Conservation (phyloP, 1,140 invertebrate species). For the Drosophila bocqueti region DNA sequence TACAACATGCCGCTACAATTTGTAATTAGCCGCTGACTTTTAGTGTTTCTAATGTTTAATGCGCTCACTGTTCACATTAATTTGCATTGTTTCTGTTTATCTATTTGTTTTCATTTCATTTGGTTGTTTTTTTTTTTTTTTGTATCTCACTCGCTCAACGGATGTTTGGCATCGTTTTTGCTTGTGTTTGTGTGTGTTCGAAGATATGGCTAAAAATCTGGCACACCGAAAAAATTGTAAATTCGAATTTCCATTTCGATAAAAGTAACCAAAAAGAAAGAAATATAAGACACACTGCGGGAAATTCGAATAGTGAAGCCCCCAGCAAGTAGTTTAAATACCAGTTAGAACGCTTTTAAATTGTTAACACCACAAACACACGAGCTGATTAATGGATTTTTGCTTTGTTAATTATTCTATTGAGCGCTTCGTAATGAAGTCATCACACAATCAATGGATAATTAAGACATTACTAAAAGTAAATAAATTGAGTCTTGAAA, state of each 20-base stretch:
- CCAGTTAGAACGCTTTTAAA: constrained; percentile 17
- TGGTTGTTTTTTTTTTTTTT: constrained; percentile 21
- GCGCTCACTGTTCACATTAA: constrained; percentile 67
- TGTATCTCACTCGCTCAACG: constrained; percentile 43
- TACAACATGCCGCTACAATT: constrained; percentile 67
- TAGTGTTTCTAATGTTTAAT: constrained; percentile 61
- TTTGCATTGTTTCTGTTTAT: constrained; percentile 72
- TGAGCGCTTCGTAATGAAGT: constrained; percentile 43
- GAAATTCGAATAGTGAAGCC: constrained; percentile 1
- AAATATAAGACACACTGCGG: constrained; percentile 9
- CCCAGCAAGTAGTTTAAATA: background rate
- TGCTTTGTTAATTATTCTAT: constrained; percentile 31
- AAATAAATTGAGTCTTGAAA: constrained; percentile 8
- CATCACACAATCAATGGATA: constrained; percentile 33
- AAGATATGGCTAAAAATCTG: constrained; percentile 44
- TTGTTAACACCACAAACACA: constrained; percentile 5
- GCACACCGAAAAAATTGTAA: constrained; percentile 55
- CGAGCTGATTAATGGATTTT: constrained; percentile 21
- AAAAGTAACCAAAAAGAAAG: constrained; percentile 14
- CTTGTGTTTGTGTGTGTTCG: background rate
- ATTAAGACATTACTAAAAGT: constrained; percentile 23
- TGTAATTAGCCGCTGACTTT: constrained; percentile 72
- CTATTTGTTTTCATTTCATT: constrained; percentile 17
- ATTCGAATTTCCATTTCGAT: constrained; percentile 43
- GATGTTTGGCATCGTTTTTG: constrained; percentile 76